Conservation (phyloP, 2,797 vertebrate genomes). For the Oreonectes daqikongensis region DNA sequence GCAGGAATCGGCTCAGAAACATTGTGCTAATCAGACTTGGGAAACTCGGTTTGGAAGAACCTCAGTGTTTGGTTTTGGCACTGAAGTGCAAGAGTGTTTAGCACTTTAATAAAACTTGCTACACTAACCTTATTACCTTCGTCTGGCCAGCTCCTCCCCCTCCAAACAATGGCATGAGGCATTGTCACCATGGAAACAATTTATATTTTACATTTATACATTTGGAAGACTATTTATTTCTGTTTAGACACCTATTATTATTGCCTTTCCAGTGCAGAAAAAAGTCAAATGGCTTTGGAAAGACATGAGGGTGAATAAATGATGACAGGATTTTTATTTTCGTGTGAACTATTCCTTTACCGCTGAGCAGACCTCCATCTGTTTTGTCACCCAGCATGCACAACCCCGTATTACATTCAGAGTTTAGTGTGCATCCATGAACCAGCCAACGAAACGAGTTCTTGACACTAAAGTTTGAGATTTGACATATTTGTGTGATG, state of each 20-base stretch:
- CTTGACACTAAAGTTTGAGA: neutral
- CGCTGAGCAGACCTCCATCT: neutral
- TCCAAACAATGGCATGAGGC: conserved; percentile 46
- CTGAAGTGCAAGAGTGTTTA: conserved; percentile 30
- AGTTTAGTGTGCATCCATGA: neutral
- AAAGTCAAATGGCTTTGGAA: neutral
- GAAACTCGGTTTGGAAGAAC: neutral
- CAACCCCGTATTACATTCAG: neutral
- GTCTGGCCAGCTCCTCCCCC: conserved; percentile 44
- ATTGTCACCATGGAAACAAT: conserved; percentile 58
- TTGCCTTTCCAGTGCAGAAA: neutral
- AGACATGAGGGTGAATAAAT: neutral
- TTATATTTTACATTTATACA: conserved; percentile 32
- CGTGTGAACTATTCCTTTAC: neutral
- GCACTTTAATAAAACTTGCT: conserved; percentile 22
- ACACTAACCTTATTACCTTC: conserved; percentile 55
- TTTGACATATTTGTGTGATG: neutral
- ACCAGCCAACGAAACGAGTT: neutral
- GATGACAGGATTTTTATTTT: neutral
- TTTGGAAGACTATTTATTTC: too few species aligned
- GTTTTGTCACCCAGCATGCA: neutral
- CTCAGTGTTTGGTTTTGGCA: conserved; percentile 7
- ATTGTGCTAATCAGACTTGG: conserved; percentile 25
- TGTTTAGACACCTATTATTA: too few species aligned
- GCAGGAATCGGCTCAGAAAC: conserved; percentile 39